Conservation (phyloP, 2,113 vertebrate genomes). For the Campylomormyrus numenius region DNA sequence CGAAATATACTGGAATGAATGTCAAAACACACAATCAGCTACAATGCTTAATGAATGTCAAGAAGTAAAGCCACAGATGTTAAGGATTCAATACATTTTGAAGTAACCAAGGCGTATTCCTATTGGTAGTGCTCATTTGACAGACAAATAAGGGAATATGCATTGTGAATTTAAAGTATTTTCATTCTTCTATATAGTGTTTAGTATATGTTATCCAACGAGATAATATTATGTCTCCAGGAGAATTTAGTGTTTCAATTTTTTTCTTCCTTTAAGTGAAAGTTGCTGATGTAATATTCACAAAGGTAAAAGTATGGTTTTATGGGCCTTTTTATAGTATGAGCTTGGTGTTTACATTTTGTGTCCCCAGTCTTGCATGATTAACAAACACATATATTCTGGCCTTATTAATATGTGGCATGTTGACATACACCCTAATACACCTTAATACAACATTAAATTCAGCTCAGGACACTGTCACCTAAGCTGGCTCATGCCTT, state of each 20-base stretch:
- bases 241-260: neutral
- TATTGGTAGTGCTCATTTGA: neutral
- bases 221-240: neutral
- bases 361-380: neutral
- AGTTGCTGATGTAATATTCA: neutral
- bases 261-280: neutral
- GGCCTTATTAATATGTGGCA: neutral
- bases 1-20: neutral
- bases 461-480: neutral
- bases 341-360: neutral
- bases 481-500: neutral
- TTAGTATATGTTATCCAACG: neutral
- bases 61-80: neutral
- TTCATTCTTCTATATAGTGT: neutral
- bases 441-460: neutral
- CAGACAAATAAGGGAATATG: neutral
- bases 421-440: neutral
- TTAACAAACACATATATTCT: neutral
- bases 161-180: neutral
- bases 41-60: neutral
- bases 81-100: neutral
- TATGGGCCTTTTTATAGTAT: neutral
- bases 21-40: neutral
- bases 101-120: neutral
- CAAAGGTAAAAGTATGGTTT: neutral